Base-by-base conservation (phyloP, 2,113 vertebrate genomes). In the Malurus cyaneus region DNA sequence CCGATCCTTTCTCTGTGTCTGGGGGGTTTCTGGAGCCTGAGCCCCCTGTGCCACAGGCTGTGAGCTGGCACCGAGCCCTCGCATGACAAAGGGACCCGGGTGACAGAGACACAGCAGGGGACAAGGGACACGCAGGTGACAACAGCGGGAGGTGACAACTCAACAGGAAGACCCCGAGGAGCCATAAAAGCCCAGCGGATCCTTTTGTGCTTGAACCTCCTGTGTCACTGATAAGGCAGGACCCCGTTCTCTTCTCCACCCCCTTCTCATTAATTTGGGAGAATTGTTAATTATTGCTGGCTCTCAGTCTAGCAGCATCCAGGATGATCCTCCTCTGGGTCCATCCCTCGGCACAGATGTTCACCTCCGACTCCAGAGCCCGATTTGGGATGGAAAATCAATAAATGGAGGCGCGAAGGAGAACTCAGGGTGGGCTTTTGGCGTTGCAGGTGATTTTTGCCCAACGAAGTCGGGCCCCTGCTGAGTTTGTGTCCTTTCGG, bases 41-140 rank as follows among this genome's bases (percentile, higher is more conserved):
- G 12, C 3, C 29, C n/a, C 8, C 42, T 5, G 0, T 31, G 49
- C 42, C 53, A 31, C 17, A 5, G 64, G 52, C n/a, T 26, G 53
- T 2, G 77, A 14, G 4, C 0, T 10, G 52, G 47, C 39, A 36
- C 19, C 47, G 1, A 15, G 0, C 10, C 54, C 65, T 3, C 12
- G 36, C 25, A 2, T 0, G 54, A 5, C 39, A 8, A 20, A 36
- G 67, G 74, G 47, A 42, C 39, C 9, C 9, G 39, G 39, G 39
- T 39, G 39, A 39, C 39, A 39, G 39, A 39, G 39, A 2, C 52
- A 21, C 53, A 2, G 34, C 42, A 7, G 79, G 64, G 52, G 53
- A 50, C 80, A 13, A 3, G 66, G 3, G 46, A 34, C 54, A 24
- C 0, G 5, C 34, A 1, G 54, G 66, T 15, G 66, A 61, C 80